A percentile compares a stretch with the other conserved stretches of the same genome.
These are phyloP conservation scores for Eupithecia vulgata DNA, from an alignment of 2,888 invertebrate genomes.

Conservation along the genomic window DNA sequence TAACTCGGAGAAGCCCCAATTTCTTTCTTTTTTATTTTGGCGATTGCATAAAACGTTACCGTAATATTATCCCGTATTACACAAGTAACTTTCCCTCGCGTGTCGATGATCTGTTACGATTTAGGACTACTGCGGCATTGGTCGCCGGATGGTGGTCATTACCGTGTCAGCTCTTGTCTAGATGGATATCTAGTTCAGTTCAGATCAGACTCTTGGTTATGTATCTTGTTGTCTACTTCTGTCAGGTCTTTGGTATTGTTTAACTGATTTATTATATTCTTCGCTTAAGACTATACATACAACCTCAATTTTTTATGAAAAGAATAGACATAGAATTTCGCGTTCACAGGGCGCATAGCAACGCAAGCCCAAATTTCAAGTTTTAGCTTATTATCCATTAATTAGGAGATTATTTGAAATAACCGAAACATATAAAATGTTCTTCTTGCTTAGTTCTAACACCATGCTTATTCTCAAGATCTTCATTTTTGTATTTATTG, in stretches of 20 bases:
- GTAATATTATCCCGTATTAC: slow-evolving; percentile 37
- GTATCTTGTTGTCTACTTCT: slow-evolving; percentile 6
- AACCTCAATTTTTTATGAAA: too few species aligned
- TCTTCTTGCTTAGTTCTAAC: too few species aligned
- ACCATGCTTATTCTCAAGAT: too few species aligned
- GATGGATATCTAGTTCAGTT: slow-evolving; percentile 37
- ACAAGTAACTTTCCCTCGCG: slow-evolving; percentile 50
- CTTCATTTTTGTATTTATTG: too few species aligned
- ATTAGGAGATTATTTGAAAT: too few species aligned
- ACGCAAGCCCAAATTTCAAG: too few species aligned
- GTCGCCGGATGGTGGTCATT: slow-evolving; percentile 36
- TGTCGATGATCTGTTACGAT: slow-evolving; percentile 45
- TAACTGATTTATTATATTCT: neutral
- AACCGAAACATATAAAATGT: too few species aligned
- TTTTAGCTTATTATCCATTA: too few species aligned
- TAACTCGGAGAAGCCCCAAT: neutral
- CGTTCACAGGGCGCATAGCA: too few species aligned
- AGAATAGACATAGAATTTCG: too few species aligned
- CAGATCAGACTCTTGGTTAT: slow-evolving; percentile 37
- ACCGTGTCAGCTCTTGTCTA: slow-evolving; percentile 32
- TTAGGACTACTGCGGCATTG: slow-evolving; percentile 35
- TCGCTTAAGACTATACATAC: too few species aligned
- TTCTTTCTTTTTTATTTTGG: slow-evolving; percentile 5
- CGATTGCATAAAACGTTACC: slow-evolving; percentile 15
- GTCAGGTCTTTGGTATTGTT: slow-evolving; percentile 23